phyloP scores from a whole-genome alignment of 92 coral and sea anemone genomes.

The Phymanthus crucifer region DNA sequence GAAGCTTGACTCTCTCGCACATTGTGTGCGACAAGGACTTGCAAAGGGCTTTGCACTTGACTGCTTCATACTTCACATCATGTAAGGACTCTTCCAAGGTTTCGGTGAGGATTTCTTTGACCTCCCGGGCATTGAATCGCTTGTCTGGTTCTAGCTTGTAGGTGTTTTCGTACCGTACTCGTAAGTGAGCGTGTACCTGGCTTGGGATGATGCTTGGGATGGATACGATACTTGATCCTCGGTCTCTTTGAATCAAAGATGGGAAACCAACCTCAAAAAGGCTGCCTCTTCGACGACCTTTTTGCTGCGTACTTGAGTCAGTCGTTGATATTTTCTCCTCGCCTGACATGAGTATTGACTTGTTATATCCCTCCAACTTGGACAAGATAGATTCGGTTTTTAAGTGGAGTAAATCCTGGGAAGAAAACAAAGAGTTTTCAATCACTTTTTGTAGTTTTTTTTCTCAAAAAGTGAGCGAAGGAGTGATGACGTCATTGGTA shows the following conservation, averaged over 20 bases:
- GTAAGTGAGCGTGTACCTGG: conserved; percentile 61
- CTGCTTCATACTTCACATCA: conserved; percentile 70
- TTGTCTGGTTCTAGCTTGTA: conserved; percentile 92
- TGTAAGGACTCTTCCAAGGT: conserved; percentile 82
- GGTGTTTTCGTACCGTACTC: conserved; percentile 86
- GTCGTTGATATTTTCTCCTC: conserved; percentile 25
- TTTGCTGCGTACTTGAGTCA: conserved; percentile 27
- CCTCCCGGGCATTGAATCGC: conserved; percentile 80
- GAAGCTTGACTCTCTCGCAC: conserved; percentile 76
- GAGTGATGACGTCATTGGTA: conserved; percentile 26
- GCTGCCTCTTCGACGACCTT: conserved; percentile 82
- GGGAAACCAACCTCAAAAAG: conserved; percentile 95
- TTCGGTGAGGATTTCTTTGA: conserved; percentile 82
- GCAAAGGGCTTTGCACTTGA: conserved; percentile 65
- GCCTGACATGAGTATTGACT: conserved; percentile 8
- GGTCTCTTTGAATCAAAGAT: conserved; percentile 70
- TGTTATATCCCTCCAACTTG: neutral
- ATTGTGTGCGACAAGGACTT: conserved; percentile 84
- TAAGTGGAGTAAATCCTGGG: neutral
- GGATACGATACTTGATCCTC: conserved; percentile 92
- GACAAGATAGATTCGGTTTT: neutral
- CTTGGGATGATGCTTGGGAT: conserved; percentile 90
- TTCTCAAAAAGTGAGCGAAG: neutral
- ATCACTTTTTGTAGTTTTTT: neutral
- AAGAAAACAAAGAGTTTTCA: neutral